phyloP scores from a whole-genome alignment of 2,888 invertebrate genomes.

The Nymphalis urticae region DNA sequence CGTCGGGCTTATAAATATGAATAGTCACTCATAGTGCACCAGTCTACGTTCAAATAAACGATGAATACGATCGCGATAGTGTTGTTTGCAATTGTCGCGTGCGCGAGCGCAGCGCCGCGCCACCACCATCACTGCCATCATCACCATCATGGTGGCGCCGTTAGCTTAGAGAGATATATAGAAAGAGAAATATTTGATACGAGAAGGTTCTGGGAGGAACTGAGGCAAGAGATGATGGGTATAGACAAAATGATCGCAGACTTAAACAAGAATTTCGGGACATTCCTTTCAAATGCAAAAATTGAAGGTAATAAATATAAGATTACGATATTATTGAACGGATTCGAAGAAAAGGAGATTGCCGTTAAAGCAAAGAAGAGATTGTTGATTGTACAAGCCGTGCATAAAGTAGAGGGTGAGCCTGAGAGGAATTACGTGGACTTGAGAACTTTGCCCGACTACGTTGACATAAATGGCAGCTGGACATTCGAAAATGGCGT shows the following conservation, averaged over 20 bases:
- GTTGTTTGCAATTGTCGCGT: slow-evolving; percentile 1
- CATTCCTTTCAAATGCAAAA: slow-evolving; percentile 44
- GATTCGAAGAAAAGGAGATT: slow-evolving; percentile 64
- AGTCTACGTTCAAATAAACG: neutral
- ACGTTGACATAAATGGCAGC: slow-evolving; percentile 18
- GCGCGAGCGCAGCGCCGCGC: slow-evolving; percentile 9
- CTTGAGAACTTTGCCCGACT: slow-evolving; percentile 23
- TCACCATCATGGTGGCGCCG: slow-evolving; percentile 11
- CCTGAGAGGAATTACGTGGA: slow-evolving; percentile 18
- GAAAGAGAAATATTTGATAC: slow-evolving; percentile 60
- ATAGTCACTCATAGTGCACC: slow-evolving; percentile 3
- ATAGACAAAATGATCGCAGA: slow-evolving; percentile 55
- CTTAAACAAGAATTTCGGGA: slow-evolving; percentile 54
- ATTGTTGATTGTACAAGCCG: slow-evolving; percentile 65
- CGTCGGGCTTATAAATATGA: slow-evolving; percentile 48
- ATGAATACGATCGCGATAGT: slow-evolving; percentile 1
- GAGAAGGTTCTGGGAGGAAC: slow-evolving; percentile 55
- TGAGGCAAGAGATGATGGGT: slow-evolving; percentile 53
- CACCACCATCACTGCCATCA: slow-evolving; percentile 27
- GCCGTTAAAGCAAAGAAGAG: slow-evolving; percentile 65
- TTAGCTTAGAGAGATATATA: slow-evolving; percentile 46
- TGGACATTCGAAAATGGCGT: slow-evolving; percentile 26
- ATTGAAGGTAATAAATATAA: slow-evolving; percentile 58
- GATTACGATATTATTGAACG: slow-evolving; percentile 53
- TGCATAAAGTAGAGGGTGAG: slow-evolving; percentile 18